Percentiles rank a stretch among this genome's conserved stretches.
Evolutionary conservation across 1,140 invertebrate genomes (phyloP).

Genomic region (Branchinecta lynchi): DNA sequence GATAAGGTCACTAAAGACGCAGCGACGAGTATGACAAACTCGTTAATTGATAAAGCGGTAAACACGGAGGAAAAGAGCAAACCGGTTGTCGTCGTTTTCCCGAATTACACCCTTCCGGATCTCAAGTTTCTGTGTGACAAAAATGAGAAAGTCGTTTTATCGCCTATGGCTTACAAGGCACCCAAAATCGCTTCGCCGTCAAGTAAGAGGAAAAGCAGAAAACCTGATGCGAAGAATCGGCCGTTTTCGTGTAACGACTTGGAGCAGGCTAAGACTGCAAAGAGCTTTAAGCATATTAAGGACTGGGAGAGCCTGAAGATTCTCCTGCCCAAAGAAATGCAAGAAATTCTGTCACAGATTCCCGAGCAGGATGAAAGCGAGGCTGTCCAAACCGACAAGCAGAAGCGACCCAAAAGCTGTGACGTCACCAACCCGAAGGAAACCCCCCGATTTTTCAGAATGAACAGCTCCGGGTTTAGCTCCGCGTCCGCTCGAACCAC

Average conservation of each 20-base stretch:
- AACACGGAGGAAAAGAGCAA: neutral
- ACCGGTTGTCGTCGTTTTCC: slow-evolving; percentile 65
- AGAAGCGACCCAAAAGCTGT: slow-evolving; percentile 24
- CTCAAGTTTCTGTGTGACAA: slow-evolving; percentile 49
- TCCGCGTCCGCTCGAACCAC: slow-evolving; percentile 43
- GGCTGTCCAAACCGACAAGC: slow-evolving; percentile 28
- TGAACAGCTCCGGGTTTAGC: slow-evolving; percentile 3
- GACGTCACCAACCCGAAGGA: slow-evolving; percentile 18
- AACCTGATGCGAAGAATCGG: slow-evolving; percentile 28
- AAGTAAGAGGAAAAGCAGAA: slow-evolving; percentile 26
- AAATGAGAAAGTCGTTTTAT: neutral
- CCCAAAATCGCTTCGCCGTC: slow-evolving; percentile 24
- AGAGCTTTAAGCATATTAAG: slow-evolving; percentile 56
- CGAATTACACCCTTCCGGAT: slow-evolving; percentile 77
- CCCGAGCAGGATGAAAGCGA: slow-evolving; percentile 45
- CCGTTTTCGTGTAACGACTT: slow-evolving; percentile 71
- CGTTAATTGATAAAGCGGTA: neutral
- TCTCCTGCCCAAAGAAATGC: slow-evolving; percentile 61
- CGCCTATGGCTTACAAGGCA: slow-evolving; percentile 1
- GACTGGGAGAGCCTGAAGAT: slow-evolving; percentile 84
- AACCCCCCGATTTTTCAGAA: neutral
- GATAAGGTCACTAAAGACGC: slow-evolving; percentile 11
- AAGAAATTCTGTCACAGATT: slow-evolving; percentile 48
- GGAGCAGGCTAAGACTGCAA: slow-evolving; percentile 56
- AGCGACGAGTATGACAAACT: neutral